phyloP scores from a whole-genome alignment of 1,140 invertebrate species.

The Heliconius nattereri region DNA sequence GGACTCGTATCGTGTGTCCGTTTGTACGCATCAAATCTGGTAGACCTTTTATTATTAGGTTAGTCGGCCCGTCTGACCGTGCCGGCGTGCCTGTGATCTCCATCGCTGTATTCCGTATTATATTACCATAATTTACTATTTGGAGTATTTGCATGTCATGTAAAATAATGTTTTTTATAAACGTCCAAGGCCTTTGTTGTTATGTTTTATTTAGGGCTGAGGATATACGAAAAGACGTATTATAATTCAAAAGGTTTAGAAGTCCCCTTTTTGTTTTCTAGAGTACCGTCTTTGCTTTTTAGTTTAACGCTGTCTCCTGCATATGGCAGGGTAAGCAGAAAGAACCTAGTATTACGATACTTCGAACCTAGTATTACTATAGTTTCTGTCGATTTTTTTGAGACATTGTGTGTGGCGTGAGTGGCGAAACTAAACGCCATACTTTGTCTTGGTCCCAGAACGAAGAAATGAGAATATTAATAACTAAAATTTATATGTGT shows the following conservation, averaged over 20 bases:
- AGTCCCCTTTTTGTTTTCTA: neutral
- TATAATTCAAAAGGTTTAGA: no score
- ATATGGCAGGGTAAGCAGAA: neutral
- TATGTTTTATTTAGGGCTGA: neutral
- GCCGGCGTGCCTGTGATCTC: conserved; percentile 16
- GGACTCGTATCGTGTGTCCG: conserved; percentile 21
- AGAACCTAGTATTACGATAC: neutral
- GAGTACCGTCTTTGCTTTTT: neutral
- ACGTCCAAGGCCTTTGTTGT: neutral
- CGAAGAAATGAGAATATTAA: no score
- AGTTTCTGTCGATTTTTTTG: neutral
- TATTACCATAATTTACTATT: conserved; percentile 22
- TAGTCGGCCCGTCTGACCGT: conserved; percentile 12
- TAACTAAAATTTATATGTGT: no score
- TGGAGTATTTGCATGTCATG: conserved; percentile 8
- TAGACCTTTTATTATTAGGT: conserved; percentile 29
- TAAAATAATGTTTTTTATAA: conserved; percentile 5
- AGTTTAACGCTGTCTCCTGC: neutral
- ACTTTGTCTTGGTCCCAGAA: neutral
- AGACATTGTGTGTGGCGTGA: neutral
- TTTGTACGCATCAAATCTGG: conserved; percentile 22
- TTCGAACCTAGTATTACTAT: neutral
- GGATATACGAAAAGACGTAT: no score
- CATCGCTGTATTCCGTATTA: neutral
- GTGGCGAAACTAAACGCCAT: neutral